Evolutionary conservation across 2,113 vertebrate genomes (phyloP).

Genomic region (Phainopepla nitens): DNA sequence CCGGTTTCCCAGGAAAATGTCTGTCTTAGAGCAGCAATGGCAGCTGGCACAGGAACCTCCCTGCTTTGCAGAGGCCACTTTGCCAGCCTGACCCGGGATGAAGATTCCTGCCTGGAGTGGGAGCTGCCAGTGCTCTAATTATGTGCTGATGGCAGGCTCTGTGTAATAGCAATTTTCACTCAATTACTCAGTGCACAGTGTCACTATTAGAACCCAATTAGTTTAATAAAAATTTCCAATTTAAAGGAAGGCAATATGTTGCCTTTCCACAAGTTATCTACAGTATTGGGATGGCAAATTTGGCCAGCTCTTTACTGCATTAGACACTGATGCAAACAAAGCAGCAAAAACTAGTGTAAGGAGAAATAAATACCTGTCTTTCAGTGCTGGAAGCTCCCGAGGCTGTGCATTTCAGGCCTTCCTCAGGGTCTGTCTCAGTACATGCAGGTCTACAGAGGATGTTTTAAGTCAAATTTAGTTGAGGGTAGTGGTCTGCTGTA

Average conservation of each 20-base stretch:
- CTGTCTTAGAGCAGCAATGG: not conserved
- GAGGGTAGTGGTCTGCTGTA: not conserved
- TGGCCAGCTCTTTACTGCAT: not conserved
- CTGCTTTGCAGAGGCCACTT: not conserved
- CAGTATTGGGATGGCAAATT: not conserved
- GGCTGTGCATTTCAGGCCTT: not conserved
- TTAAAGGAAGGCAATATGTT: conserved; percentile 30
- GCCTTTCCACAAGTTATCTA: conserved; percentile 5
- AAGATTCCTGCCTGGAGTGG: not conserved
- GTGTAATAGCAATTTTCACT: conserved; percentile 25
- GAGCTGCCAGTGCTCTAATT: not conserved
- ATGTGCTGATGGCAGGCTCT: not conserved
- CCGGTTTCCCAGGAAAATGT: not conserved
- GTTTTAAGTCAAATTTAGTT: not conserved
- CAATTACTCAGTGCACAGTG: conserved; percentile 37
- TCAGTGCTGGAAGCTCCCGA: not conserved
- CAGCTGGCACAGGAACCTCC: not conserved
- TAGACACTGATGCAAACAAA: not conserved
- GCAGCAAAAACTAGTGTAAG: not conserved
- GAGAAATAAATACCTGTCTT: not conserved
- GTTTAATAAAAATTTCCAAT: conserved; percentile 40
- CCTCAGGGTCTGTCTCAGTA: not conserved
- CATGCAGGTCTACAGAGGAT: not conserved
- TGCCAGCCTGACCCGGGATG: not conserved
- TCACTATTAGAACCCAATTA: conserved; percentile 38